Evolutionary conservation across 2,888 invertebrate species (phyloP), one percentile per base, ranked within the genome.

Genomic region (Standfussiana lucernea): DNA sequence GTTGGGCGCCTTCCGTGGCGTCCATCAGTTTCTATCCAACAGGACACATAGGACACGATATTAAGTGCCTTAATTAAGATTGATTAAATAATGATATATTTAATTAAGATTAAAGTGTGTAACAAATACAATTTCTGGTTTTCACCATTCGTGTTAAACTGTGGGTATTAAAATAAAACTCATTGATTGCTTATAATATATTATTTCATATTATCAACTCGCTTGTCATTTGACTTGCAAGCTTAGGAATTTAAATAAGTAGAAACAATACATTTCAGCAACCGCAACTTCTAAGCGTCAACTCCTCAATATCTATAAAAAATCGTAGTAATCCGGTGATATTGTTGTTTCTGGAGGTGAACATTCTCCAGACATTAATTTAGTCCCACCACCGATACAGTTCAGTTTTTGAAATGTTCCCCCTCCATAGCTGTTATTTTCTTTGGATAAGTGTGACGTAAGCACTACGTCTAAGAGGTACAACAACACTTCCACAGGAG

Each of bases 391-490:
- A 21, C 45, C 32, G 32, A n/a, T 40, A 15, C 62, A 64, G 7
- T 0, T 8, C 3, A 15, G 32, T 45, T 37, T 15, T 0, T 40
- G 0, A 40, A n/a, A 37, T 40, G n/a, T 3, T n/a, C n/a, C 40
- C 1, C 62, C 62, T 6, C 62, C 62, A 15, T 15, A 15, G 40
- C n/a, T 15, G 3, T 80, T 75, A 1, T 0, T 6, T 2, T 50
- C 37, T 3, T 0, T 15, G n/a, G 68, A 35, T 64, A 64, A 72
- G 18, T 61, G 2, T 42, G 80, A 35, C 21, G 21, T 28, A 7
- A 81, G 68, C 5, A 28, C 67, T 37, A 81, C 53, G 21, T 81
- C 76, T 53, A 76, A 81, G 28, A 81, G 68, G 35, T 81, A 81
- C 59, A 81, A 45, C 37, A 81, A 45, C 24, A 69, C 37, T 0